Percentiles rank a stretch among this genome's conserved stretches.
Evolutionary conservation across 2,888 invertebrate species (phyloP).

Genomic region (Unio pictorum): DNA sequence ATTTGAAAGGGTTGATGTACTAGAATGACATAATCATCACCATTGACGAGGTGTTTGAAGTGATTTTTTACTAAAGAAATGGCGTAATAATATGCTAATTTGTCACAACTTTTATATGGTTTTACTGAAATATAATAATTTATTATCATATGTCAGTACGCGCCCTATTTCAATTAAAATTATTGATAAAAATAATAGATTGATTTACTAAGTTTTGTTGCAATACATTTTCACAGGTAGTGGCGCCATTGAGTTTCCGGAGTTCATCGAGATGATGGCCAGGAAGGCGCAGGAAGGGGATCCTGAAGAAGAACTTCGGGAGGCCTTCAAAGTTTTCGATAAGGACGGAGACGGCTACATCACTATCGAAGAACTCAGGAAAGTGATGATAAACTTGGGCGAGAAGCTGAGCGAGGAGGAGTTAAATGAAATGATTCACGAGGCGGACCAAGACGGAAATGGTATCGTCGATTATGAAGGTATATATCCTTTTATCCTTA

Average conservation of each 20-base stretch:
- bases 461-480: slow-evolving; percentile 3
- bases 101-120: too few relatives aligned
- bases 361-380: not conserved
- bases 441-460: not conserved
- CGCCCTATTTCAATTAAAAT: too few relatives aligned
- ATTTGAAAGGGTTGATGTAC: too few relatives aligned
- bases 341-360: slow-evolving; percentile 2
- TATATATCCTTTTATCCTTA: not conserved
- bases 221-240: not conserved
- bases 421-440: slow-evolving; percentile 5
- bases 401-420: slow-evolving; percentile 6
- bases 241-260: slow-evolving; percentile 5
- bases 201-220: too few relatives aligned
- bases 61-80: too few relatives aligned
- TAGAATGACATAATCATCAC: too few relatives aligned
- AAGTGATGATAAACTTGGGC: slow-evolving; percentile 3
- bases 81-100: too few relatives aligned
- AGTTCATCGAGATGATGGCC: slow-evolving; percentile 4
- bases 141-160: too few relatives aligned
- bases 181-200: too few relatives aligned
- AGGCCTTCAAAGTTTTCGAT: slow-evolving; percentile 6
- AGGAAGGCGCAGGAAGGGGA: slow-evolving; percentile 2
- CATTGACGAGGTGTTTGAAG: too few relatives aligned
- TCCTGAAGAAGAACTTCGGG: slow-evolving; percentile 2
- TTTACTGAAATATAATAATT: too few relatives aligned